phyloP scores from a whole-genome alignment of 2,797 vertebrate genomes.

The Rhabdomys pumilio region DNA sequence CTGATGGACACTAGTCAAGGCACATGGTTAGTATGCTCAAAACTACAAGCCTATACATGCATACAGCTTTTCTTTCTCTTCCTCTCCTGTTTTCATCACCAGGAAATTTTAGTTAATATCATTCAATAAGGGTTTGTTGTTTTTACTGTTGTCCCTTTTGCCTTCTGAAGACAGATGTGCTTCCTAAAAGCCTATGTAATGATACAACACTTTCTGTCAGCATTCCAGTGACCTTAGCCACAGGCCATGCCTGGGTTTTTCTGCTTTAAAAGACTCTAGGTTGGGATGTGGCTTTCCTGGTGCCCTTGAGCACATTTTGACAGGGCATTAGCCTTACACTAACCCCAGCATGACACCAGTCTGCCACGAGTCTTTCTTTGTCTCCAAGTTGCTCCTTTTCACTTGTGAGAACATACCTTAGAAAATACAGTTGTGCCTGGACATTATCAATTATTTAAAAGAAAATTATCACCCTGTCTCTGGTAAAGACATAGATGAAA shows the following conservation, averaged over 20 bases:
- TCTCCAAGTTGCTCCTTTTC: slow-evolving; percentile 8
- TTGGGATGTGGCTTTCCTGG: background rate
- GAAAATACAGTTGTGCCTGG: background rate
- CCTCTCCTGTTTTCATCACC: background rate
- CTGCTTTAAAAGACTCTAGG: background rate
- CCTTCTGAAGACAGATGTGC: slow-evolving; percentile 54
- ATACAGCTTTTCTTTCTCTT: background rate
- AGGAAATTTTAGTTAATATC: slow-evolving; percentile 30
- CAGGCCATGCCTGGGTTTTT: background rate
- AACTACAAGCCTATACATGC: background rate
- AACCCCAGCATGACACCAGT: too few relatives aligned
- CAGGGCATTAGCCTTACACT: background rate
- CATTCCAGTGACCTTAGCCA: background rate
- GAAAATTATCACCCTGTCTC: background rate
- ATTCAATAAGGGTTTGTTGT: background rate
- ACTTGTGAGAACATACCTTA: background rate
- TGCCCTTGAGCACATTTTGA: background rate
- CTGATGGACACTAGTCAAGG: background rate
- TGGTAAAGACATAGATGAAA: background rate
- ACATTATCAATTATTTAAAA: slow-evolving; percentile 46
- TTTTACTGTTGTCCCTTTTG: slow-evolving; percentile 29
- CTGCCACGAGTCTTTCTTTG: background rate
- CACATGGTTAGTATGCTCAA: background rate
- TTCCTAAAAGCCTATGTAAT: slow-evolving; percentile 32
- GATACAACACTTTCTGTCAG: slow-evolving; percentile 38